phyloP scores from a whole-genome alignment of 2,797 vertebrate genomes.

The Craterocephalus amniculus region DNA sequence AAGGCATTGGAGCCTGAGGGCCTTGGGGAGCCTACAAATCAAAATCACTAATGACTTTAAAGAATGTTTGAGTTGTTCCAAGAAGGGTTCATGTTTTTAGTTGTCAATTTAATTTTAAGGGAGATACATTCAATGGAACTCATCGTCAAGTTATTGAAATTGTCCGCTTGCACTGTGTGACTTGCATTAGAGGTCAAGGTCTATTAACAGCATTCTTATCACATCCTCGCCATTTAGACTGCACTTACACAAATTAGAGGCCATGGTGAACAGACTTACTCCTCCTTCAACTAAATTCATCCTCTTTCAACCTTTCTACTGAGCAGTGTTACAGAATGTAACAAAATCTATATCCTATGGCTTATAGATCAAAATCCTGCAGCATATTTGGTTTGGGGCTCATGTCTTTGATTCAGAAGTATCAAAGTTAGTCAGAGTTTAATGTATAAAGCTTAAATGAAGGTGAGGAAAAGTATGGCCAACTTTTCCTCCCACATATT shows the following conservation, averaged over 20 bases:
- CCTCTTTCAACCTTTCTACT: conserved; percentile 4
- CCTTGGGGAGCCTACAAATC: conserved; percentile 32
- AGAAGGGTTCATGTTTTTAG: neutral
- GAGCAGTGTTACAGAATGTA: neutral
- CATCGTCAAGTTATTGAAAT: conserved; percentile 37
- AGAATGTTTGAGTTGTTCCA: conserved; percentile 12
- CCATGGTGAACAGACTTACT: conserved; percentile 30
- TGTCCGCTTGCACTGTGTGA: conserved; percentile 57
- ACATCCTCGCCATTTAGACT: conserved; percentile 59
- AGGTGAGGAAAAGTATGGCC: neutral
- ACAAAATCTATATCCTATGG: neutral
- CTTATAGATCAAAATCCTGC: conserved; percentile 4
- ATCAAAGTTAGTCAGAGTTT: neutral
- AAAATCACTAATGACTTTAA: conserved; percentile 47
- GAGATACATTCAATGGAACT: conserved; percentile 25
- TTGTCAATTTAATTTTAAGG: conserved; percentile 19
- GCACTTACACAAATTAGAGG: conserved; percentile 70
- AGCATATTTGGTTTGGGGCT: neutral
- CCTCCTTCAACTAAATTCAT: conserved; percentile 26
- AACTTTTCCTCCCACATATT: neutral
- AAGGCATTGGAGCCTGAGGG: conserved; percentile 12
- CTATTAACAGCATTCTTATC: conserved; percentile 68
- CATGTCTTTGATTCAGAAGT: neutral
- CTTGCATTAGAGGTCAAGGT: conserved; percentile 67
- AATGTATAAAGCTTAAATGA: too few species aligned